Evolutionary conservation across 2,797 vertebrate species (phyloP).

Genomic region (Ptychadena robeensis): DNA sequence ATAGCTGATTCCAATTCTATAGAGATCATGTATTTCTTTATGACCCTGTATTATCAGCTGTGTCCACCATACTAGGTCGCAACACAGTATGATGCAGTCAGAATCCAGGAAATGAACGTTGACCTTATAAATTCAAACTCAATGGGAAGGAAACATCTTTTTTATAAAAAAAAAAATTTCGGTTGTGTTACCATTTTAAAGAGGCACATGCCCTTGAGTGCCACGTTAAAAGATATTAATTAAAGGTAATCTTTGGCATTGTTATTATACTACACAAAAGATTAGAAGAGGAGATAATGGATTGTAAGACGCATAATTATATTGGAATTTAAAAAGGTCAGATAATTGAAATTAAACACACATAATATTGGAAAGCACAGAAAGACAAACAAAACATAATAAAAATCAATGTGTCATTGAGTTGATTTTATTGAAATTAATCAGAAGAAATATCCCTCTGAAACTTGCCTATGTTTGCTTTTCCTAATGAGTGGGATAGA

Average conservation of each 20-base stretch:
- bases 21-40: too few species aligned
- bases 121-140: too few species aligned
- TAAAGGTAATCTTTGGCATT: slow-evolving; percentile 36
- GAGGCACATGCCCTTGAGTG: not conserved
- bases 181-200: not conserved
- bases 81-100: too few species aligned
- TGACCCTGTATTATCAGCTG: too few species aligned
- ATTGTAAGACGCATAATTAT: slow-evolving; percentile 66
- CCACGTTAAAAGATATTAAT: slow-evolving; percentile 18
- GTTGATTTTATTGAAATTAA: slow-evolving; percentile 65
- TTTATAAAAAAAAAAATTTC: not conserved
- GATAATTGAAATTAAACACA: slow-evolving; percentile 68
- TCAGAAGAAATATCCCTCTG: slow-evolving; percentile 54
- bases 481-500: slow-evolving; percentile 60
- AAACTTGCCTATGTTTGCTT: slow-evolving; percentile 53
- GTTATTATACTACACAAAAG: slow-evolving; percentile 48
- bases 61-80: too few species aligned
- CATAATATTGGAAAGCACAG: slow-evolving; percentile 62
- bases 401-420: slow-evolving; percentile 63
- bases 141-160: not conserved
- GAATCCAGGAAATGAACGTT: too few species aligned
- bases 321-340: slow-evolving; percentile 65
- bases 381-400: slow-evolving; percentile 64
- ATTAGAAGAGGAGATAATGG: slow-evolving; percentile 55
- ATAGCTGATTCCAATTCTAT: too few species aligned